Evolutionary conservation across 2,888 invertebrate species (phyloP).

Genomic region (Ochropleura plecta): DNA sequence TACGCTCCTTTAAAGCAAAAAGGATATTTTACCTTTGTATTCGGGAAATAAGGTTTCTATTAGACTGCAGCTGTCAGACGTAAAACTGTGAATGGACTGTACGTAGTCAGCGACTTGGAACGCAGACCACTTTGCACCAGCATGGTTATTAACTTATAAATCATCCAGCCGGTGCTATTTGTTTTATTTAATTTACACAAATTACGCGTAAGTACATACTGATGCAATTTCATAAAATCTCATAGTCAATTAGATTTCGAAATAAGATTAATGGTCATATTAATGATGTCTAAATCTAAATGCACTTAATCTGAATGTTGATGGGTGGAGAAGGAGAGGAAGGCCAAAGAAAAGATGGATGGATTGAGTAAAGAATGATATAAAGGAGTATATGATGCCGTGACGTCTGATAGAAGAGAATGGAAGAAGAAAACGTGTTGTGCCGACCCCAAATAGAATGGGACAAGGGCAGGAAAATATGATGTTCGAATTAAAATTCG

Average conservation of each 20-base stretch:
- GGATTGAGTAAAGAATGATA: too few relatives aligned
- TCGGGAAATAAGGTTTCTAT: background rate
- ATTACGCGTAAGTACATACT: slow-evolving; percentile 21
- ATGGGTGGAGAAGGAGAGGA: too few relatives aligned
- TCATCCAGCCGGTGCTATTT: slow-evolving; percentile 30
- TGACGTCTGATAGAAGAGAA: too few relatives aligned
- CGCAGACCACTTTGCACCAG: slow-evolving; percentile 42
- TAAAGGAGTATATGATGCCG: too few relatives aligned
- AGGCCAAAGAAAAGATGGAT: too few relatives aligned
- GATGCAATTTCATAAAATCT: slow-evolving; percentile 15
- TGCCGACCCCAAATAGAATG: too few relatives aligned
- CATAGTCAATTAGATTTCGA: slow-evolving; percentile 6
- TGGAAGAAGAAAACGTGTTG: too few relatives aligned
- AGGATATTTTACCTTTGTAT: background rate
- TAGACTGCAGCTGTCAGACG: background rate
- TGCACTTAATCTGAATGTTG: too few relatives aligned
- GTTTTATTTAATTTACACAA: slow-evolving; percentile 29
- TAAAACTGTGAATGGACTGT: background rate
- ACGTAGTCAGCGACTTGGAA: slow-evolving; percentile 38
- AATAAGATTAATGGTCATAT: slow-evolving; percentile 4
- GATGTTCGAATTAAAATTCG: too few relatives aligned
- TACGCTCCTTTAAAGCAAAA: background rate
- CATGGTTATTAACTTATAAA: slow-evolving; percentile 47
- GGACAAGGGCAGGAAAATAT: too few relatives aligned
- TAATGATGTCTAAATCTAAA: too few relatives aligned